Percentiles rank a stretch among this genome's conserved stretches.
Conservation (phyloP, 2,797 vertebrate genomes). For the Ctenochaetus hawaiiensis region DNA sequence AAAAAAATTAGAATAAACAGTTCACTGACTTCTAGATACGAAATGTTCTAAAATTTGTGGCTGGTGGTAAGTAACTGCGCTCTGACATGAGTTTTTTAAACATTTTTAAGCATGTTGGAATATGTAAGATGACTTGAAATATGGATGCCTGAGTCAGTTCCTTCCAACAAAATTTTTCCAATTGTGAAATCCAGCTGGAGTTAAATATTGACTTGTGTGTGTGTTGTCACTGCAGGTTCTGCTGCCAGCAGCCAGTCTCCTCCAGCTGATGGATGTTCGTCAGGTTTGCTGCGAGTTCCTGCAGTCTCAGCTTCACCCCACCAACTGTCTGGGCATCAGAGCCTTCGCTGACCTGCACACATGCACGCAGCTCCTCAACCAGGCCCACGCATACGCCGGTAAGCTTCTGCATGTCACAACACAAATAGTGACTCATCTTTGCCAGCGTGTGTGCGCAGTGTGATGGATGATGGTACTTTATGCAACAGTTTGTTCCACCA, state of each 20-base stretch:
- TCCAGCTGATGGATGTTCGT: conserved; percentile 95
- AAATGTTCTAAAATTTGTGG: neutral
- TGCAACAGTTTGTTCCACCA: too few species aligned
- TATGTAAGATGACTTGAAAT: neutral
- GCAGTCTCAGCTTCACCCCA: conserved; percentile 95
- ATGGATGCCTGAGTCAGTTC: too few species aligned
- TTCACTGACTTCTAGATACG: neutral
- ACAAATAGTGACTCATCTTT: conserved; percentile 24
- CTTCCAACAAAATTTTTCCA: too few species aligned
- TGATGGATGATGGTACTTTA: conserved; percentile 3
- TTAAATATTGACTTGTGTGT: neutral
- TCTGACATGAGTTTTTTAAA: neutral
- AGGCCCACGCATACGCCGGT: conserved; percentile 95
- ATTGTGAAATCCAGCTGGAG: too few species aligned
- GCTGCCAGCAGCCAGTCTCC: conserved; percentile 92
- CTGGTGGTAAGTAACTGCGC: neutral
- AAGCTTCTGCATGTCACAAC: conserved; percentile 64
- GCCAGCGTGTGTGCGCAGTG: neutral
- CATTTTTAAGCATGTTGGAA: neutral
- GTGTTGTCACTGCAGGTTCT: conserved; percentile 85
- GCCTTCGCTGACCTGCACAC: conserved; percentile 96
- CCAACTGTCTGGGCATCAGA: conserved; percentile 96
- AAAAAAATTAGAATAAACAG: neutral
- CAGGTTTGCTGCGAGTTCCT: conserved; percentile 97
- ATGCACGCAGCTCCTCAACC: conserved; percentile 91